phyloP scores from a whole-genome alignment of 2,797 vertebrate species.

The Cryptoprocta ferox region DNA sequence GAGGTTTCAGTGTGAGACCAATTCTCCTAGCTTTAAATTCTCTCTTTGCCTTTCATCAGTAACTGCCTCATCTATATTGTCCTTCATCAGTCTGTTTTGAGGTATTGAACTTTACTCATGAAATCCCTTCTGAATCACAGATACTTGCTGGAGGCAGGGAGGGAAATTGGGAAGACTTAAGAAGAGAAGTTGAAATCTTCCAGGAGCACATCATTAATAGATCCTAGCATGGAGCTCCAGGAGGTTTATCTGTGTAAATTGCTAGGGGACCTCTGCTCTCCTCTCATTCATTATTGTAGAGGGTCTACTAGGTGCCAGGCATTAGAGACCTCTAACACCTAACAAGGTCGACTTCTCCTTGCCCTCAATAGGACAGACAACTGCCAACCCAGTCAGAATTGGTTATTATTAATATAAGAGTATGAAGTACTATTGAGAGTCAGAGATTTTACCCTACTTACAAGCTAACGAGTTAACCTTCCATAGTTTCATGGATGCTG shows the following conservation, averaged over 20 bases:
- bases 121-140: conserved; percentile 32
- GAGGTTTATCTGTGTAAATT: neutral
- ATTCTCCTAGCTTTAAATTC: neutral
- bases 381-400: neutral
- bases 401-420: neutral
- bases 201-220: neutral
- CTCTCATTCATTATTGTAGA: neutral
- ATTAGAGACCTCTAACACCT: neutral
- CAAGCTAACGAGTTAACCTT: neutral
- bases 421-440: neutral
- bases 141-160: neutral
- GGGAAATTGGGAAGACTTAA: neutral
- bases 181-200: conserved; percentile 30
- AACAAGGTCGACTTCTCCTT: neutral
- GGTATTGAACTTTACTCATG: neutral
- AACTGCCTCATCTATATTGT: neutral
- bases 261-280: neutral
- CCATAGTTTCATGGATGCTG: neutral
- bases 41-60: conserved; percentile 6
- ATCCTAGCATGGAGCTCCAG: neutral
- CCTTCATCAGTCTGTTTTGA: neutral
- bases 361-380: neutral
- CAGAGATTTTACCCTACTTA: neutral
- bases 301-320: neutral
- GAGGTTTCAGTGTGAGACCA: neutral